Base-by-base conservation (phyloP, 2,797 vertebrate species). In the Tragopan temminckii region DNA sequence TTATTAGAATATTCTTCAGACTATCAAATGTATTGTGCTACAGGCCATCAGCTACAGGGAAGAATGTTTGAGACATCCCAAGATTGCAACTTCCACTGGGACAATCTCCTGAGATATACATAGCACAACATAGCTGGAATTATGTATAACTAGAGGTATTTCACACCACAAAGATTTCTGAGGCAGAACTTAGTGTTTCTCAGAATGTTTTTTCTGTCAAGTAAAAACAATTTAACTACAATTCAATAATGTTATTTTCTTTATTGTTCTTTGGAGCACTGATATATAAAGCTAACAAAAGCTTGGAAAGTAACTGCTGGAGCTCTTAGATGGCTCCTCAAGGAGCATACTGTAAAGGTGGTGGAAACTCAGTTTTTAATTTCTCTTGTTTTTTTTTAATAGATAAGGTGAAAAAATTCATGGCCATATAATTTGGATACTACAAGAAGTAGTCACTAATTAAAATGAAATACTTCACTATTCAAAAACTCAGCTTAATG, bases 21-120 rank as follows among this genome's bases (percentile, higher is more conserved):
- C 62, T 29, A 84, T 85, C 79, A 92, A 96, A 94, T 74, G 87
- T 87, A 80, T 90, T 82, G 48, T 1, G 8, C 68, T 87, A 91
- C 45, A 76, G 35, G 19, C 70, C 72, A 3, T 81, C 46, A 40
- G n/a, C 70, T 84, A n/a, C 42, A 87, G 59, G 57, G 66, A 68
- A 69, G 43, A 29, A 29, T 61, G 82, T 57, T 42, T 88, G 69
- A 25, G 40, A 48, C 46, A 62, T 92, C 50, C 63, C 50, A 40
- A 35, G 85, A 50, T 19, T 13, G 25, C 53, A 8, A 45, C 48
- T 27, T 75, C 36, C 14, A 12, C 27, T 75, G 52, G 36, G 74
- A 81, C 29, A 68, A 33, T 88, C 53, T 84, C 0, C 57, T 29
- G 1, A 85, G 42, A 63, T 7, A 29, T 5, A 29, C 79, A 11